A percentile compares a stretch with the other conserved stretches of the same genome.
Evolutionary conservation across 2,888 invertebrate species (phyloP).

Genomic region (Idaea aversata): DNA sequence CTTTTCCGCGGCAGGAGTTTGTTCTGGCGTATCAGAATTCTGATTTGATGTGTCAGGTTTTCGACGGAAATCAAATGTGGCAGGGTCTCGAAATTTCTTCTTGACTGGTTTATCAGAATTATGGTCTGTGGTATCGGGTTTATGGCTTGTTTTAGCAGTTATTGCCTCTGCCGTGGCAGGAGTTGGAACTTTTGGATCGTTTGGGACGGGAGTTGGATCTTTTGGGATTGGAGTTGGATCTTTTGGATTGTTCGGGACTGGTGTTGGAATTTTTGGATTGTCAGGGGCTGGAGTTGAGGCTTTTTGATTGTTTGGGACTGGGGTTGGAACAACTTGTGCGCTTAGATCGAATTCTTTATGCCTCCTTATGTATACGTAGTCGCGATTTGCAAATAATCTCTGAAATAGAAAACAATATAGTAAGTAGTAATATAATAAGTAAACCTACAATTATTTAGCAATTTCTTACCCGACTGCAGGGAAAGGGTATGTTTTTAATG

Average conservation of each 20-base stretch:
- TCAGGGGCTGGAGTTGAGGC: conserved; percentile 10
- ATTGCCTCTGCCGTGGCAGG: neutral
- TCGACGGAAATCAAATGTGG: no score
- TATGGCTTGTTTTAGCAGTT: no score
- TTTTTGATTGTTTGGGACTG: no score
- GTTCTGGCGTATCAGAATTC: neutral
- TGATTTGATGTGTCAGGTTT: no score
- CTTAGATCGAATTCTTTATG: conserved; percentile 65
- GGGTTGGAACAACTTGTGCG: conserved; percentile 4
- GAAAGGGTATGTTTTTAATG: no score
- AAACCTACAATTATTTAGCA: no score
- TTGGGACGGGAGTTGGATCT: neutral
- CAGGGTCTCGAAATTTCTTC: no score
- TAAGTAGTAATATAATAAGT: no score
- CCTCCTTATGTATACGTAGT: conserved; percentile 90
- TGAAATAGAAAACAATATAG: no score
- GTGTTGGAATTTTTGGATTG: conserved; percentile 4
- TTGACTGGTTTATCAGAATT: no score
- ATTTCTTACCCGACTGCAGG: no score
- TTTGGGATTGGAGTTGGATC: neutral
- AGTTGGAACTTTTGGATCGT: conserved; percentile 5
- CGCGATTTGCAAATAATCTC: conserved; percentile 91
- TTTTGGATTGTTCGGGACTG: conserved; percentile 8
- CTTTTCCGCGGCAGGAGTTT: neutral
- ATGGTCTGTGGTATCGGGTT: no score